Evolutionary conservation across 2,797 vertebrate species (phyloP), one percentile per base, ranked within the genome.

Genomic region (Macropodus opercularis): DNA sequence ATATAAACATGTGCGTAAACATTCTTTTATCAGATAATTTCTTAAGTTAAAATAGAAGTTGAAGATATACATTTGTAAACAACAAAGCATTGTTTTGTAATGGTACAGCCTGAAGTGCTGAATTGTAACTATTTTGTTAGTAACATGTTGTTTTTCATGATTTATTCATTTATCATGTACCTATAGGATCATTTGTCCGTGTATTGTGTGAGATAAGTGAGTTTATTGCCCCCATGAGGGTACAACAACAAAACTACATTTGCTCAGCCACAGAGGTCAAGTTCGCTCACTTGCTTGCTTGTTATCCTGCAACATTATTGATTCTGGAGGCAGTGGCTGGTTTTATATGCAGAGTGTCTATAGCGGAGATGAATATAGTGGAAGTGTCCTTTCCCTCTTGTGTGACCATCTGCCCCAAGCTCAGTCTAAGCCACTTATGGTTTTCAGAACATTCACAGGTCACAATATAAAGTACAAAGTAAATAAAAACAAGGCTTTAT

Each of bases 241-340:
- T 5, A 24, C n/a, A 35, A 51, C 39, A 49, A 47, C 18, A 44
- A 47, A 50, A 26, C 48, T 54, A 27, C 24, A 76, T 69, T 53
- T 62, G 47, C 67, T 63, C 49, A 24, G 13, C 42, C 26, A 10
- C n/a, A 35, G 58, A 65, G 53, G 69, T 76, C 61, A 75, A 57
- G 46, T 61, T 50, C 48, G 36, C 54, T 54, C 43, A 42, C 32
- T n/a, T 50, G 39, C 54, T 40, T 12, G 14, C 56, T 63, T 69
- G 38, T 76, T 75, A 50, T 72, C 44, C 49, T 50, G 62, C 18
- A 53, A 43, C 48, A 44, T 53, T 73, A 78, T 82, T 78, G 77
- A 78, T 80, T 72, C 26, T 58, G 35, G 21, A 70, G 31, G n/a
- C 14, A 43, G 31, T 31, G 40, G 15, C 36, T 56, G 54, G 31